Percentiles rank a stretch among this genome's conserved stretches.
These are phyloP conservation scores for Gavialis gangeticus DNA, from an alignment of 2,113 vertebrate genomes.

Conservation along the genomic window DNA sequence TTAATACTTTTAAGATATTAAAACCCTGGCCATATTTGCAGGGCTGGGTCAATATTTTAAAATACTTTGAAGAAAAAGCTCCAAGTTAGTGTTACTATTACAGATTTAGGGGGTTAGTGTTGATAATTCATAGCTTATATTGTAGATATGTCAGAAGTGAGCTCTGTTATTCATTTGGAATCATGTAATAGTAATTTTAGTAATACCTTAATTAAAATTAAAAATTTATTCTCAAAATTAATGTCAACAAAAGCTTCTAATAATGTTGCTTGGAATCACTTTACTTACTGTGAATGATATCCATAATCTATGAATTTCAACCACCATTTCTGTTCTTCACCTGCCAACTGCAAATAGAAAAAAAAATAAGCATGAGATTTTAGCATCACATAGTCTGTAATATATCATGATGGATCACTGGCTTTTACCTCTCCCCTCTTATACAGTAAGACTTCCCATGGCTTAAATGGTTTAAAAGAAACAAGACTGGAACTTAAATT, in stretches of 20 bases:
- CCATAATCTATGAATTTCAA: slow-evolving; percentile 71
- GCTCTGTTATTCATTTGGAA: background rate
- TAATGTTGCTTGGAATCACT: background rate
- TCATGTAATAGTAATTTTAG: background rate
- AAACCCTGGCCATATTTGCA: background rate
- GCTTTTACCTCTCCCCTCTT: background rate
- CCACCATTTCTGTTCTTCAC: slow-evolving; percentile 81
- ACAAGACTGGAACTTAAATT: background rate
- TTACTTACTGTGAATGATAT: slow-evolving; percentile 72
- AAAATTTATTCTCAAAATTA: slow-evolving; percentile 8
- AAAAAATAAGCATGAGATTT: background rate
- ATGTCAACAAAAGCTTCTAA: background rate
- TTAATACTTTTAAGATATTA: background rate
- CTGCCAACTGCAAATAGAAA: slow-evolving; percentile 77
- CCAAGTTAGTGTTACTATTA: background rate
- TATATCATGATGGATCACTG: background rate
- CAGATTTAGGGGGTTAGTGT: background rate
- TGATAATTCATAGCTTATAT: background rate
- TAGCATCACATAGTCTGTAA: background rate
- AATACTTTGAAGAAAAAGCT: background rate
- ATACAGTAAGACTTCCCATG: background rate
- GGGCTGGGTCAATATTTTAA: background rate
- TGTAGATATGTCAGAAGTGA: background rate
- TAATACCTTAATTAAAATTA: background rate
- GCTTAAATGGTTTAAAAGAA: background rate